Base-by-base conservation (phyloP, 2,797 vertebrate genomes). In the Alosa sapidissima region DNA sequence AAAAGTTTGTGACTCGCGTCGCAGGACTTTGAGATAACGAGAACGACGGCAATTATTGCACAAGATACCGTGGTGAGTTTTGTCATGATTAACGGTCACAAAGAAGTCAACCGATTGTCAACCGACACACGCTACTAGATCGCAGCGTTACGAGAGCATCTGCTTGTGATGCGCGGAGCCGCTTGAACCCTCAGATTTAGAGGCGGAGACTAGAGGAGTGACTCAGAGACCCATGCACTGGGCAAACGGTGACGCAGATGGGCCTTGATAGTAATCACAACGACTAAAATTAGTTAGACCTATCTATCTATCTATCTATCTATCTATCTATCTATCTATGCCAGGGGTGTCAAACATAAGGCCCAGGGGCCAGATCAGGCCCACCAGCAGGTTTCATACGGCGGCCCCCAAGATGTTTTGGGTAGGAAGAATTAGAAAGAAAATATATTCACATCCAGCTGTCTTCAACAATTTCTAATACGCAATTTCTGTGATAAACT, bases 1-100 rank as follows among this genome's bases (percentile, higher is more conserved):
- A 98, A 91, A 45, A 99, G 91, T 86, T 97, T 97, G n/a, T 87
- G 92, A 19, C 3, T 88, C 0, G 88, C 90, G 0, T 85, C 16
- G 55, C 91, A 90, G 16, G 90, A 19, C 16, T 82, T 68, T 13
- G 86, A 90, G 89, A 92, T 60, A 75, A 87, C 81, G 13, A 94
- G 81, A 2, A 75, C 1, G 0, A 94, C 84, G 11, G 91, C 72
- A 14, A 88, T 9, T 81, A 92, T 82, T 72, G 87, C 7, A 78
- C 19, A 78, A 3, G 16, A 41, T 21, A 47, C 5, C 16, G 72
- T 45, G 16, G 94, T 94, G 85, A 82, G 82, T 48, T 58, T 81
- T 0, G 4, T 86, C 90, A 90, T 90, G 83, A 14, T 90, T 81
- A 83, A 84, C 85, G 16, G 84, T 82, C 84, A 2, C 41, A 41